Conservation (phyloP, 2,113 vertebrate genomes). For the Clarias magur region DNA sequence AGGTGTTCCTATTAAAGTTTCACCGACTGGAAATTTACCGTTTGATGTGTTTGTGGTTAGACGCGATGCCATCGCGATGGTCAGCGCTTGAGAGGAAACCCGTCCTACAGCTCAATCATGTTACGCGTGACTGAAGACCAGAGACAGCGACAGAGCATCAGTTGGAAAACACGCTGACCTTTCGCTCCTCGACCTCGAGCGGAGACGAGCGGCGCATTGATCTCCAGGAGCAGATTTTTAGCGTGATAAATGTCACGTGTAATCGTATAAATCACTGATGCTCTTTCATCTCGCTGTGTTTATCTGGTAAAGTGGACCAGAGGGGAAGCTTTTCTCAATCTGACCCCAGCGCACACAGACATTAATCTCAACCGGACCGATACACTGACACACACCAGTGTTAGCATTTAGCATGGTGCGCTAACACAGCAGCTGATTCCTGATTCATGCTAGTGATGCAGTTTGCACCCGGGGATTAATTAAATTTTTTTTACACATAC, state of each 20-base stretch:
- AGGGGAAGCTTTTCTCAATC: constrained; percentile 11
- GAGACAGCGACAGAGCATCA: background rate
- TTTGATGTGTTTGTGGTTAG: background rate
- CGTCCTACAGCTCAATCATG: background rate
- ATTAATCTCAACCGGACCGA: background rate
- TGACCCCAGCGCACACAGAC: background rate
- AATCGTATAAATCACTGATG: constrained; percentile 32
- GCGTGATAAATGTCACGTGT: constrained; percentile 26
- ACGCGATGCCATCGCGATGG: too few species aligned
- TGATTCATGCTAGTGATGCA: background rate
- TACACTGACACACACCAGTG: background rate
- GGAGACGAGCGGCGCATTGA: constrained; percentile 24
- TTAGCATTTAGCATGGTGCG: background rate
- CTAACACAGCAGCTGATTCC: background rate
- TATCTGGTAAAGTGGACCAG: constrained; percentile 24
- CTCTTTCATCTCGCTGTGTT: constrained; percentile 36
- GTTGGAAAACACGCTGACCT: constrained; percentile 44
- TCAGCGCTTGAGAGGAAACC: background rate
- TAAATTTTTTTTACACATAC: too few species aligned
- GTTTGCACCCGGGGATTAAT: too few species aligned
- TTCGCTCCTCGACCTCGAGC: constrained; percentile 38
- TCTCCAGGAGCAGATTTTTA: constrained; percentile 29
- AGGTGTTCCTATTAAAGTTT: background rate
- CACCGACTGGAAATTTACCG: background rate
- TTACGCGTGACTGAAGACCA: constrained; percentile 36